These are phyloP conservation scores for Spongia lamella DNA, from an alignment of 37 sponge, comb jelly and placozoan species.

Conservation along the genomic window DNA sequence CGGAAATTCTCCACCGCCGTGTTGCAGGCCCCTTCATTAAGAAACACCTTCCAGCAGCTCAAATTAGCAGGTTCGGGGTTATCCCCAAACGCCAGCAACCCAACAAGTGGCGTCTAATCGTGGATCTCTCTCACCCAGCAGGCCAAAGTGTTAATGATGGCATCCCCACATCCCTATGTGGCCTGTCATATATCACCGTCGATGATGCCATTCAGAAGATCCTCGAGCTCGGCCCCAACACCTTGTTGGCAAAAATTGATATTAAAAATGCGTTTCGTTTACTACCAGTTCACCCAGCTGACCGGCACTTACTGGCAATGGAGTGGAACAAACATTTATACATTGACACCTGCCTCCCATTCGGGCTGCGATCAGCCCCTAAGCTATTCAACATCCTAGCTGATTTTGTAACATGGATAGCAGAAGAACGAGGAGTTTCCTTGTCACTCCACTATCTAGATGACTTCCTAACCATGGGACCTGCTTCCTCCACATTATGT, in stretches of 20 bases:
- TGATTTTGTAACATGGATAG: constrained; percentile 22
- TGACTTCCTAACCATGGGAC: constrained; percentile 22
- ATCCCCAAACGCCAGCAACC: constrained; percentile 16
- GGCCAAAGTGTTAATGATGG: constrained; percentile 20
- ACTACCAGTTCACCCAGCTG: constrained; percentile 41
- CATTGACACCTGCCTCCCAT: constrained; percentile 41
- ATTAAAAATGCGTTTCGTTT: constrained; percentile 14
- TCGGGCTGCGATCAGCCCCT: constrained; percentile 39
- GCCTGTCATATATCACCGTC: constrained; percentile 25
- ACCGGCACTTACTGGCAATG: constrained; percentile 29
- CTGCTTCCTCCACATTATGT: neutral
- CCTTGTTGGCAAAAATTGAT: constrained; percentile 17
- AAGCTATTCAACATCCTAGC: constrained; percentile 35
- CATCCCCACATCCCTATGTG: constrained; percentile 11
- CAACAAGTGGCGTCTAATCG: constrained; percentile 28
- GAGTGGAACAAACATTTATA: constrained; percentile 15
- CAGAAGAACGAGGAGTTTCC: neutral
- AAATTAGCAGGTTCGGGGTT: constrained; percentile 21
- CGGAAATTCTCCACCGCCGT: neutral
- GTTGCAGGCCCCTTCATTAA: neutral
- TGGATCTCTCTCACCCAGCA: constrained; percentile 20
- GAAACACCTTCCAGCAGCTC: neutral
- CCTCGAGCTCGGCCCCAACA: constrained; percentile 1
- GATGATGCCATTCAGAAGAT: constrained; percentile 10
- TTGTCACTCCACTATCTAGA: constrained; percentile 26